Percentiles rank a stretch among this genome's conserved stretches.
Evolutionary conservation across 1,140 invertebrate species (phyloP).

Genomic region (Chionoecetes opilio): DNA sequence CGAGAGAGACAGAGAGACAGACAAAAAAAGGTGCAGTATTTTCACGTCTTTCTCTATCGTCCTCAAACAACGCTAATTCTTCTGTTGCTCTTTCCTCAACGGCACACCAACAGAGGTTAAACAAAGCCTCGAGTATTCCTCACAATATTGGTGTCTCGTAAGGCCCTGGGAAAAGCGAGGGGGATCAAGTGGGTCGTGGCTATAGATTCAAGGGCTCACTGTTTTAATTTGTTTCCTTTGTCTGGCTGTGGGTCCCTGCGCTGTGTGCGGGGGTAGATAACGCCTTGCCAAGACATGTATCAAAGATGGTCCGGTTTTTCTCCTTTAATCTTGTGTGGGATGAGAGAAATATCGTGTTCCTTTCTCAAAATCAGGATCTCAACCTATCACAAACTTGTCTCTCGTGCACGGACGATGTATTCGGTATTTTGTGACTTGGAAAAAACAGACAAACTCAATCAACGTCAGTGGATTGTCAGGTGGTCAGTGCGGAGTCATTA

Average conservation of each 20-base stretch:
- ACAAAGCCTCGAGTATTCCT: not conserved
- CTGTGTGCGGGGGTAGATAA: not conserved
- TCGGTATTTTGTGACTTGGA: too few species aligned
- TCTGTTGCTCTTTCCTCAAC: not conserved
- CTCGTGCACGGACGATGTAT: too few species aligned
- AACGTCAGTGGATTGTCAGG: too few species aligned
- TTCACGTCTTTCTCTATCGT: not conserved
- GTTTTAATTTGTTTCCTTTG: constrained; percentile 30
- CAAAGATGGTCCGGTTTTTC: not conserved
- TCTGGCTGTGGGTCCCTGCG: not conserved
- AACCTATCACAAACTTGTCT: too few species aligned
- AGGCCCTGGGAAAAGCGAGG: not conserved
- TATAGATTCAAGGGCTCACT: not conserved
- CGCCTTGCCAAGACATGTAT: not conserved
- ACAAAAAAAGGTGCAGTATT: not conserved
- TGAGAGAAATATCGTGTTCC: too few species aligned
- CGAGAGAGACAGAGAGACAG: not conserved
- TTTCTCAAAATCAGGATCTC: too few species aligned
- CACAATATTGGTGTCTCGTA: not conserved
- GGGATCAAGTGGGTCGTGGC: not conserved
- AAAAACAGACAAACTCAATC: too few species aligned
- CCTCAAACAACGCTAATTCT: not conserved
- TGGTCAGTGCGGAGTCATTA: too few species aligned
- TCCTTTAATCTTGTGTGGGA: too few species aligned
- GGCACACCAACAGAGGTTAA: not conserved